Evolutionary conservation across 1,140 invertebrate genomes (phyloP), one percentile per base, ranked within the genome.

Genomic region (Lepidurus packardi): DNA sequence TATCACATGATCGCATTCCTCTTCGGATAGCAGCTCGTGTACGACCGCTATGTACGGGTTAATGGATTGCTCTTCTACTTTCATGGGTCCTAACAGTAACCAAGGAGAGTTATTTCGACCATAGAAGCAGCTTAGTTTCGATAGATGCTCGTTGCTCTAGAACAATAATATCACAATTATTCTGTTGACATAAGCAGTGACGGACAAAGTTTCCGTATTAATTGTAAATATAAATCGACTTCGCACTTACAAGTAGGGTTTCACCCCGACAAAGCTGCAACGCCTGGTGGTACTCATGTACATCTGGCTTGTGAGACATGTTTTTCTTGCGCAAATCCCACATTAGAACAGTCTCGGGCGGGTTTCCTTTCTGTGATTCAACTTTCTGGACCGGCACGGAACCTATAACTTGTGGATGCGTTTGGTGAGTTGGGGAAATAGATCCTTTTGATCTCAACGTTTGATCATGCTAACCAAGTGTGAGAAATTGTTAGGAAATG

Each of bases 31-130:
- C 21, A 88, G 82, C 79, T 89, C 84, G 81, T 88, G 86, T 80
- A 85, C 86, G 11, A 87, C 76, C 1, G 85, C 83, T 43, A 89
- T 84, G 81, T 83, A 85, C 8, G 89, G 89, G 41, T 87, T 81
- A 10, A 85, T 77, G 76, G 85, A 84, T 41, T 86, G 79, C 7
- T 84, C 83, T 82, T 89, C 89, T 78, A 88, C 83, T 81, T 86
- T 87, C 16, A 86, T 83, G 3, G 88, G 88, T 41, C 81, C 82
- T 7, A 89, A n/a, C 13, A 34, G 25, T 25, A 77, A 47, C 24
- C 24, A 77, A n/a, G 34, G 34, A 10, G 34, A 43, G 24, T 43
- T 34, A 45, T 47, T n/a, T 10, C 7, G 43, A 7, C 43, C 25
- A 6, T 77, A 77, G 43, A 43, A 47, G 24, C 75, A 77, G 9